Evolutionary conservation across 1,140 invertebrate genomes (phyloP), one percentile per base, ranked within the genome.

Genomic region (Meloidogyne floridensis): DNA sequence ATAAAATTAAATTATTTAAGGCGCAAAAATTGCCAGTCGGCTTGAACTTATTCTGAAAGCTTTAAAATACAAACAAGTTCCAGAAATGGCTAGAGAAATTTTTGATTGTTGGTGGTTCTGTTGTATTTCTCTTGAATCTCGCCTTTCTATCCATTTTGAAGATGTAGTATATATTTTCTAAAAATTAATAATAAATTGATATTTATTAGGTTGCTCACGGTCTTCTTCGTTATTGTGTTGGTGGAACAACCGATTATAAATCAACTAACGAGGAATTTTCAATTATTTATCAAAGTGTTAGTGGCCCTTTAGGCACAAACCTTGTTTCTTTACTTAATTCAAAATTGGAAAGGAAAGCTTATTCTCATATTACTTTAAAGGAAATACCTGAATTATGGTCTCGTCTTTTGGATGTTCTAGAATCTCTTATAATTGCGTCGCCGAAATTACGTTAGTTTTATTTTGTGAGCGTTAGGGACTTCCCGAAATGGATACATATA

Each of bases 91-190:
- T 10, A 9, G 10, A 13, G 51, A 77, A 20, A 42, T 77, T n/a
- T 77, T 77, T 56, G 75, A 77, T 54, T 77, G 75, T 77, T 77
- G 75, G 75, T 77, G 75, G 75, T 51, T 42, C 10, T 77, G 75
- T 65, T 77, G 75, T 65, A 77, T 51, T 56, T 77, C 75, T 15
- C 18, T 77, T 11, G 75, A 65, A 43, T 10, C 47, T 7, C 51
- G 53, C 6, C 75, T 77, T 43, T 32, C 65, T 20, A 13, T 42
- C 51, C 43, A 77, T 42, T 77, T 77, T 70, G 75, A 77, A 56
- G 7, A 70, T 6, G 75, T 77, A 6, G 10, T 76, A 59, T n/a
- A 1, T 43, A 15, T 42, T 70, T 32, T 18, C 2, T 47, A 6
- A 42, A 75, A 7, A 18, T 9, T 2, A n/a, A 7, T 2, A 18